phyloP scores from a whole-genome alignment of 2,113 vertebrate species.

The Rissa tridactyla region DNA sequence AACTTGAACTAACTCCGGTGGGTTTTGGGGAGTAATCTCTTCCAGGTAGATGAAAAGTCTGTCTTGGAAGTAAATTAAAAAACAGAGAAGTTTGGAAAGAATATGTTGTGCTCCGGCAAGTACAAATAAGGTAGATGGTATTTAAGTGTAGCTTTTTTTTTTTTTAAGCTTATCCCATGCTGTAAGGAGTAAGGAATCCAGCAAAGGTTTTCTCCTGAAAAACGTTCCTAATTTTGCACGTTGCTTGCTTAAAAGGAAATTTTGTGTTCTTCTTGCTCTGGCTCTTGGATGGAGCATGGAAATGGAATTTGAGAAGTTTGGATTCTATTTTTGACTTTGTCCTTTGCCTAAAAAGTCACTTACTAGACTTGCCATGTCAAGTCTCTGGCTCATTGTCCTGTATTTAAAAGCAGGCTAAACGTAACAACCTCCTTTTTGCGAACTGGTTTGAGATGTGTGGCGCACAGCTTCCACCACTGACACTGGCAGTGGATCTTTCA shows the following conservation, averaged over 20 bases:
- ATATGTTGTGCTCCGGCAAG: not conserved
- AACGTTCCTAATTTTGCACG: not conserved
- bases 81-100: not conserved
- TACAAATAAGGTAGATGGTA: conserved; percentile 35
- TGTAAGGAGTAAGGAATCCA: conserved; percentile 44
- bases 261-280: not conserved
- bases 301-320: conserved; percentile 13
- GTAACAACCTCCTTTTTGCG: not conserved
- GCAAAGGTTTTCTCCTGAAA: conserved; percentile 2
- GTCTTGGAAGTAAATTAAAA: conserved; percentile 10
- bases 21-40: not conserved
- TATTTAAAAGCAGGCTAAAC: not conserved
- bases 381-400: not conserved
- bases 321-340: conserved; percentile 33
- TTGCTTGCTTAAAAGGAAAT: conserved; percentile 48
- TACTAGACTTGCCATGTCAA: not conserved
- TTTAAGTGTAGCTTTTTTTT: not conserved
- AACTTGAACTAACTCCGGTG: not conserved
- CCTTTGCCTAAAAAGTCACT: conserved; percentile 18
- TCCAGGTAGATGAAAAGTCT: not conserved
- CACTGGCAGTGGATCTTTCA: not conserved
- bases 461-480: not conserved
- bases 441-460: not conserved
- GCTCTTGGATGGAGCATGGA: not conserved
- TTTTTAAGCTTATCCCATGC: conserved; percentile 13